Base-by-base conservation (phyloP, 2,113 vertebrate species). In the Gasterosteus nipponicus region DNA sequence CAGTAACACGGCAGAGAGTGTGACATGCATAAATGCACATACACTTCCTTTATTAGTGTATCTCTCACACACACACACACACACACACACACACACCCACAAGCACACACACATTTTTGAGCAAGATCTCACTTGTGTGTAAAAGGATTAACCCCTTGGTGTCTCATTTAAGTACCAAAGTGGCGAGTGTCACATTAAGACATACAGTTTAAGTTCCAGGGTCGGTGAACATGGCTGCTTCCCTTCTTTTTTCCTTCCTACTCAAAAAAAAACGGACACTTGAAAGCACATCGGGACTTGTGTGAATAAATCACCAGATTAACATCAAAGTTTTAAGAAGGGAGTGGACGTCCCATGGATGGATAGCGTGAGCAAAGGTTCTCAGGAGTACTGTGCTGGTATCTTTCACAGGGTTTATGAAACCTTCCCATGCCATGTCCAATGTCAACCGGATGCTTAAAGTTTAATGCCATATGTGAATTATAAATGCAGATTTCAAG, bases 301-400 rank as follows among this genome's bases (percentile, higher is more conserved):
- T 10, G 16, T 87, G 77, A 87, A 84, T 87, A 85, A 89, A 89
- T 90, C 57, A 87, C 35, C 57, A 42, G 35, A 64, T 91, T 83
- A 57, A 29, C 68, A 90, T 88, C 47, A 87, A 86, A 88, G 58
- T 88, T 93, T 83, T 79, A 92, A 91, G 71, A 63, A 41, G 42
- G 19, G 26, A 69, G 49, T 76, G 72, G 87, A 63, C 69, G 38
- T 77, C 54, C 81, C 74, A 78, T 79, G 77, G 58, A 83, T 78
- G 69, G 53, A 42, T 86, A 12, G 81, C 76, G 77, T 82, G 81
- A 66, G 73, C 31, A 60, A 18, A 81, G 70, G 47, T 91, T 73
- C 84, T 59, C n/a, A 0, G 59, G 73, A 59, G 65, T 47, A 59
- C 12, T 39, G 11, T 63, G 79, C 76, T 75, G 87, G 57, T 38